Percentiles rank a stretch among this genome's conserved stretches.
phyloP scores from a whole-genome alignment of 2,113 vertebrate species.

The Pithys albifrons region DNA sequence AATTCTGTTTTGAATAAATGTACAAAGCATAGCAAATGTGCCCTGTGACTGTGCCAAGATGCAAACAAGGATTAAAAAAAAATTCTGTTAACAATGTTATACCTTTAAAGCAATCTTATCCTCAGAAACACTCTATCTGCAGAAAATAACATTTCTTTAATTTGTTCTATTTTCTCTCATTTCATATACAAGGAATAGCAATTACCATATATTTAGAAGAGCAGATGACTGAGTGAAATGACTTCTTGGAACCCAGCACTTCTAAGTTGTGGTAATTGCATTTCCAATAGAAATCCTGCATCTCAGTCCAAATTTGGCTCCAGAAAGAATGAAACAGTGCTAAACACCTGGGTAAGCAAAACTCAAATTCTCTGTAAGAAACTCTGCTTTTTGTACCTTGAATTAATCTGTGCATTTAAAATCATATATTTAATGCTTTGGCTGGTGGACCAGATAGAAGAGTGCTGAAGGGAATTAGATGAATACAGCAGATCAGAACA shows the following conservation, averaged over 20 bases:
- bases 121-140: not conserved
- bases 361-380: not conserved
- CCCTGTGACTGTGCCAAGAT: not conserved
- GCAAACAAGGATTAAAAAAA: not conserved
- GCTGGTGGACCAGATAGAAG: not conserved
- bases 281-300: not conserved
- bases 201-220: not conserved
- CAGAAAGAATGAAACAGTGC: not conserved
- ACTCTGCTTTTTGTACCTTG: not conserved
- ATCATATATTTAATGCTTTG: not conserved
- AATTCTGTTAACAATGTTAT: not conserved
- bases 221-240: not conserved
- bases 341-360: not conserved
- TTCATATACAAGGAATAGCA: not conserved
- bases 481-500: not conserved
- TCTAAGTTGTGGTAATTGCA: not conserved
- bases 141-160: not conserved
- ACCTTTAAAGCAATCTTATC: not conserved
- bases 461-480: not conserved
- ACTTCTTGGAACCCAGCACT: not conserved
- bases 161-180: constrained; percentile 7
- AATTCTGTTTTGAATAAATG: not conserved
- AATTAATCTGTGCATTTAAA: not conserved
- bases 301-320: not conserved
- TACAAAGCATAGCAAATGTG: not conserved